Percentiles rank a stretch among this genome's conserved stretches.
phyloP scores from a whole-genome alignment of 2,797 vertebrate species.

The Coluber constrictor region DNA sequence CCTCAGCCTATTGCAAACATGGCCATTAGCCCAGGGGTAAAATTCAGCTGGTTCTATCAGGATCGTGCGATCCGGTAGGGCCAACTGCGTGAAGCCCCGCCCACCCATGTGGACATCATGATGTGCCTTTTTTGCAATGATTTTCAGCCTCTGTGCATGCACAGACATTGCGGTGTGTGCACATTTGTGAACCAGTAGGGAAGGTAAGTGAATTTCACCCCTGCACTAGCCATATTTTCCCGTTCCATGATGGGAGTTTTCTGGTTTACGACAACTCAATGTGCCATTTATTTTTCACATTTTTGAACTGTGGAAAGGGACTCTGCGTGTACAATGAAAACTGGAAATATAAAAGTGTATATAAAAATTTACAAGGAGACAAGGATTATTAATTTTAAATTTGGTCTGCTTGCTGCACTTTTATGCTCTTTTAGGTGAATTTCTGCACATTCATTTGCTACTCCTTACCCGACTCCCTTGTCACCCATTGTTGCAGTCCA shows the following conservation, averaged over 20 bases:
- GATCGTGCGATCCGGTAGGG: too few species aligned
- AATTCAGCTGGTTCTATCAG: too few species aligned
- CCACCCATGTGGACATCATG: too few species aligned
- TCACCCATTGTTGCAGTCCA: background rate
- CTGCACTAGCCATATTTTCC: background rate
- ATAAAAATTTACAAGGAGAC: background rate
- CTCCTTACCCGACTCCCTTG: background rate
- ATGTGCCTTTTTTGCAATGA: too few species aligned
- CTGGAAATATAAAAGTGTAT: background rate
- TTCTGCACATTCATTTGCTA: background rate
- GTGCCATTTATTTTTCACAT: background rate
- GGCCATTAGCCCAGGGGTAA: background rate
- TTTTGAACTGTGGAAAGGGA: background rate
- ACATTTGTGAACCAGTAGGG: too few species aligned
- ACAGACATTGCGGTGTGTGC: too few species aligned
- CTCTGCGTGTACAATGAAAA: background rate
- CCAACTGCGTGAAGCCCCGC: too few species aligned
- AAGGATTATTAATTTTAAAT: background rate
- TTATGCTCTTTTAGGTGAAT: background rate
- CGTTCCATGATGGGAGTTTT: background rate
- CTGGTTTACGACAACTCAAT: background rate
- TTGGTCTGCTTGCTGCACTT: background rate
- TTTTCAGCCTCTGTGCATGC: too few species aligned
- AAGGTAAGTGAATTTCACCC: too few species aligned
- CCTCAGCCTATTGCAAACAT: background rate